phyloP scores from a whole-genome alignment of 2,888 invertebrate species.

The Brassicogethes aeneus region DNA sequence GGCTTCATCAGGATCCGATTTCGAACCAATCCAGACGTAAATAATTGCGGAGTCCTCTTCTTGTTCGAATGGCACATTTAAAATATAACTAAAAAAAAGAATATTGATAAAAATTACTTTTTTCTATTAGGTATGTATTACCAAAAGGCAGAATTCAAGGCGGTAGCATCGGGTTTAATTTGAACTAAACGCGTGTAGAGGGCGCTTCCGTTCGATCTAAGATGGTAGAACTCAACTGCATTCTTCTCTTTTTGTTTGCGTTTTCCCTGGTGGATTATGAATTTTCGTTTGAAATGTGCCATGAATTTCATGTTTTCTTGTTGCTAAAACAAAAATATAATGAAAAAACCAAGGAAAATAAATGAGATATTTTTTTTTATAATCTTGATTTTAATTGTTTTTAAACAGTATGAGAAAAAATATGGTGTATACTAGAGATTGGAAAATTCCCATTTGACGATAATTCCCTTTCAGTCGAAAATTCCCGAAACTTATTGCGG shows the following conservation, averaged over 20 bases:
- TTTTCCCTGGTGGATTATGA: slow-evolving; percentile 86
- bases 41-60: slow-evolving; percentile 82
- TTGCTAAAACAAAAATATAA: slow-evolving; percentile 47
- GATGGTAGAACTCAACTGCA: slow-evolving; percentile 85
- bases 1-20: slow-evolving; percentile 77
- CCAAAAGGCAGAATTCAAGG: slow-evolving; percentile 93
- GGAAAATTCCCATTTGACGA: no score
- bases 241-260: slow-evolving; percentile 45
- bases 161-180: slow-evolving; percentile 73
- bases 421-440: background rate
- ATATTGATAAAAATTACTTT: background rate
- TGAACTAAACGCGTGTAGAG: slow-evolving; percentile 89
- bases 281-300: slow-evolving; percentile 92
- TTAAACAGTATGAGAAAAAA: no score
- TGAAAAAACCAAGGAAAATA: no score
- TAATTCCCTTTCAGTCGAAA: no score
- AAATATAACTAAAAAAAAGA: slow-evolving; percentile 61
- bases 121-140: slow-evolving; percentile 38
- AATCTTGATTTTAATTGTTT: no score
- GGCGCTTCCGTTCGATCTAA: slow-evolving; percentile 92
- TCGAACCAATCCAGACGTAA: slow-evolving; percentile 91
- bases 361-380: no score
- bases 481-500: no score
- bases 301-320: slow-evolving; percentile 98
- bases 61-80: slow-evolving; percentile 87